A percentile compares a stretch with the other conserved stretches of the same genome.
phyloP scores from a whole-genome alignment of 2,797 vertebrate species.

The Sebastes matsubarae region DNA sequence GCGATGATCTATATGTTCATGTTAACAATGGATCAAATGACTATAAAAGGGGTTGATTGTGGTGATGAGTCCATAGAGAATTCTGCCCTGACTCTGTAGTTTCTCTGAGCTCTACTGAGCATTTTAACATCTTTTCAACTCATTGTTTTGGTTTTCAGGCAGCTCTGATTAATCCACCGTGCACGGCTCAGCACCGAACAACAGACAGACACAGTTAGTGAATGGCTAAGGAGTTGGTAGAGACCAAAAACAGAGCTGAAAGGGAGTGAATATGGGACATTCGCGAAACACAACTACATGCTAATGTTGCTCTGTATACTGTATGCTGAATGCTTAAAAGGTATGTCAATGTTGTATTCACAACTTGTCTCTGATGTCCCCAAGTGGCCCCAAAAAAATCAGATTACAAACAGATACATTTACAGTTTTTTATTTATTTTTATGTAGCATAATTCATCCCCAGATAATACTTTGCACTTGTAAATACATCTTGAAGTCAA shows the following conservation, averaged over 20 bases:
- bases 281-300: not conserved
- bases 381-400: not conserved
- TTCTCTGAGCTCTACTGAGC: no score
- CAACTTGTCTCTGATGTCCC: not conserved
- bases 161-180: no score
- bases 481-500: not conserved
- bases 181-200: no score
- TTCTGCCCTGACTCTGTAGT: no score
- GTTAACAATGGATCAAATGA: no score
- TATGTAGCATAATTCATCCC: not conserved
- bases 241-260: not conserved
- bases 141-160: no score
- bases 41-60: not conserved
- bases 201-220: not conserved
- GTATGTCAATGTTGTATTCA: not conserved
- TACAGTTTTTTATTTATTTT: not conserved
- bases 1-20: not conserved
- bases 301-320: not conserved
- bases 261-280: no score
- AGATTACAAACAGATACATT: not conserved
- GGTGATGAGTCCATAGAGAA: not conserved
- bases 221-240: no score
- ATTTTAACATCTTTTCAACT: no score
- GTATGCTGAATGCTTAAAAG: not conserved
- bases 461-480: not conserved